Conservation (phyloP, 2,888 invertebrate genomes). For the Amphipoea oculea region DNA sequence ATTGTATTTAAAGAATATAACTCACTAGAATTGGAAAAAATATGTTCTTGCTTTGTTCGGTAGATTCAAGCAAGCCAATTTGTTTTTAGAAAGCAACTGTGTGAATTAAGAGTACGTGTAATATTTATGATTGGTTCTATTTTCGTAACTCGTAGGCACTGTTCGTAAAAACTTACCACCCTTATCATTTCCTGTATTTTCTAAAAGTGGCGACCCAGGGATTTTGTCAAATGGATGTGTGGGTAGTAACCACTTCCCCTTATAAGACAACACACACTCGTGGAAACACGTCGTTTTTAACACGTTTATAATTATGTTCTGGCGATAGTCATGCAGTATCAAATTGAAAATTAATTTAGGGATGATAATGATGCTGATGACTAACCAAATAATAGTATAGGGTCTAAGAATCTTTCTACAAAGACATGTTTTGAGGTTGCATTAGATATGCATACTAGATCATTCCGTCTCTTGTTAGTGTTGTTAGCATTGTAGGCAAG, state of each 20-base stretch:
- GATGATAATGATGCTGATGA: neutral
- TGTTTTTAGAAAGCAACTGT: neutral
- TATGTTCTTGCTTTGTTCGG: neutral
- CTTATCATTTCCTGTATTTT: conserved; percentile 1
- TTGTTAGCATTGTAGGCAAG: too few species aligned
- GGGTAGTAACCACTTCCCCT: neutral
- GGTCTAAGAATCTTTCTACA: too few species aligned
- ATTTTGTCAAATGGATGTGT: neutral
- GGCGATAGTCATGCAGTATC: neutral
- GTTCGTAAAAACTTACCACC: neutral
- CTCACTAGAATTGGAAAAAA: neutral
- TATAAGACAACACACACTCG: neutral
- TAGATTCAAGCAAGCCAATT: neutral
- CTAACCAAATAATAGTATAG: neutral
- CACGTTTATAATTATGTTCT: neutral
- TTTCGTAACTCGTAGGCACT: neutral
- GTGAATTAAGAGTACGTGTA: neutral
- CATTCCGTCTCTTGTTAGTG: too few species aligned
- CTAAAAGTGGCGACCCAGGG: neutral
- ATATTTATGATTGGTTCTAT: conserved; percentile 13
- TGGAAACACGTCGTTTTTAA: neutral
- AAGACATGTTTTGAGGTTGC: too few species aligned
- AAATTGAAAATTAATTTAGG: neutral
- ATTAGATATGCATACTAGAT: too few species aligned
- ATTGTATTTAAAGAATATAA: neutral